phyloP scores from a whole-genome alignment of 2,113 vertebrate genomes.

The Ceuthmochares aereus region DNA sequence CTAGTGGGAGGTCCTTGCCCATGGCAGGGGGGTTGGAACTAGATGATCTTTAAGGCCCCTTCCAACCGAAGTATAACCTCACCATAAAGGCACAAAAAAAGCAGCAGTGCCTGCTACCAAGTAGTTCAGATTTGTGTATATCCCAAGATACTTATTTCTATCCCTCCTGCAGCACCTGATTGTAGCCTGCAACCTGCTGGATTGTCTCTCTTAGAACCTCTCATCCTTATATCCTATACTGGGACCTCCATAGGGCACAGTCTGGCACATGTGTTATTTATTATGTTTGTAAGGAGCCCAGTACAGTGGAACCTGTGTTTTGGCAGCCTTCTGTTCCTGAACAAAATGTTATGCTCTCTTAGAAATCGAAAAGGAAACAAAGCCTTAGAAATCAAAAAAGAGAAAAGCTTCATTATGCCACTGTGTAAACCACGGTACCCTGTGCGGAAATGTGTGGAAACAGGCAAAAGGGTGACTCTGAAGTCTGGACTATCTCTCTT shows the following conservation, averaged over 20 bases:
- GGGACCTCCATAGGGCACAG: not conserved
- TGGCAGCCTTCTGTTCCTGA: not conserved
- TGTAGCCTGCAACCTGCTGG: not conserved
- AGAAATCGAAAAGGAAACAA: not conserved
- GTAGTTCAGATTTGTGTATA: not conserved
- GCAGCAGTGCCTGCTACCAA: not conserved
- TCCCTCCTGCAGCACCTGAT: not conserved
- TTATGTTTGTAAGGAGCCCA: not conserved
- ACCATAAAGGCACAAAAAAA: not conserved
- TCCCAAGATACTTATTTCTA: not conserved
- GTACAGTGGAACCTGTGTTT: not conserved
- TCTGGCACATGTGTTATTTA: not conserved
- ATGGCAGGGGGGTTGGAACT: too few species aligned
- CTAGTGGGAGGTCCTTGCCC: too few species aligned
- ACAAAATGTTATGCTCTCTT: not conserved
- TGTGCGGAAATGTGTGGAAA: not conserved
- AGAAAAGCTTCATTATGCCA: not conserved
- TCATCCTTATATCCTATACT: not conserved
- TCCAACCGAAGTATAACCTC: not conserved
- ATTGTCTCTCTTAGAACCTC: not conserved
- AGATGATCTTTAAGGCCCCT: too few species aligned
- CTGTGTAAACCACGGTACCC: not conserved
- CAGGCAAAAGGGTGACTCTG: accelerated
- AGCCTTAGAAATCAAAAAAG: not conserved
- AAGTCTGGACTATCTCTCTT: not conserved